These are phyloP conservation scores for Seladonia tumulorum DNA, from an alignment of 2,888 invertebrate species.

Conservation along the genomic window DNA sequence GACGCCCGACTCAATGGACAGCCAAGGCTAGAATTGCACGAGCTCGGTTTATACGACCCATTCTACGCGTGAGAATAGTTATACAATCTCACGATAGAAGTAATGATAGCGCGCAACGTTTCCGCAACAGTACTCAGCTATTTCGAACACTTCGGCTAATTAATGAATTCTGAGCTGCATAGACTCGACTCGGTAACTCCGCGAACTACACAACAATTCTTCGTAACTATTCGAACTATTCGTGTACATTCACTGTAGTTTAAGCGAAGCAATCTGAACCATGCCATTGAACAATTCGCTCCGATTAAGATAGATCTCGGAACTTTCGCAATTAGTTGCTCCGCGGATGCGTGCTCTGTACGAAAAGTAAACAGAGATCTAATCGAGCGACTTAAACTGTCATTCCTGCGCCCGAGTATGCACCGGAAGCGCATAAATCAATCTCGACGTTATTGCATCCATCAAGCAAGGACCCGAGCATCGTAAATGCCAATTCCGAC, in stretches of 20 bases:
- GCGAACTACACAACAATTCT: not conserved
- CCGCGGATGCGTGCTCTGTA: not conserved
- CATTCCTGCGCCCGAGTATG: not conserved
- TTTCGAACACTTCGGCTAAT: not conserved
- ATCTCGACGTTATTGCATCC: not conserved
- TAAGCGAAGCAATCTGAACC: not conserved
- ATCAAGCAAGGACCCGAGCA: not conserved
- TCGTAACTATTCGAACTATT: not conserved
- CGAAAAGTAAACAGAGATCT: not conserved
- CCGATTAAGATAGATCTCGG: not conserved
- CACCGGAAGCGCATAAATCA: not conserved
- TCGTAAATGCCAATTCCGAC: not conserved
- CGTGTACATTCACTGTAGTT: not conserved
- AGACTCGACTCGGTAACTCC: not conserved
- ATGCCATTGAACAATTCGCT: not conserved
- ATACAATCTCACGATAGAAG: conserved; percentile 29
- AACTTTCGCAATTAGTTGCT: not conserved
- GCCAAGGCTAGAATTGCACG: conserved; percentile 24
- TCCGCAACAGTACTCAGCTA: not conserved
- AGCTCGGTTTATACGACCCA: conserved; percentile 16
- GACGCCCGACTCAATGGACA: not conserved
- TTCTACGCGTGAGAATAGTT: conserved; percentile 30
- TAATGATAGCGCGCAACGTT: not conserved
- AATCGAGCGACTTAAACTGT: not conserved
- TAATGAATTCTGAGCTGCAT: not conserved